Evolutionary conservation across 2,113 vertebrate species (phyloP).

Genomic region (Muscicapa adusta): DNA sequence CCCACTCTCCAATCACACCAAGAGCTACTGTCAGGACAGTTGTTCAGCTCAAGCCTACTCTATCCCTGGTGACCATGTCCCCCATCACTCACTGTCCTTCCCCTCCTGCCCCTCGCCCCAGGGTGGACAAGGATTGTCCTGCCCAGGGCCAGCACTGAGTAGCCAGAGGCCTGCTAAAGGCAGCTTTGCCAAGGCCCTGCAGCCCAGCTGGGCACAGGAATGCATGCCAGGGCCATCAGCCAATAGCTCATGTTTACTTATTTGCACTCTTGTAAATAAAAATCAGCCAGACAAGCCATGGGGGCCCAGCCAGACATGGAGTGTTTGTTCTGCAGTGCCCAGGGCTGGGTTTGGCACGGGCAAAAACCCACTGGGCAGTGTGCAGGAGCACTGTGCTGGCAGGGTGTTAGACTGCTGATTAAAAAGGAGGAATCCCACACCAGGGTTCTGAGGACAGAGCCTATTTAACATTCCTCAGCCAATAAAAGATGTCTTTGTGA

Average conservation of each 20-base stretch:
- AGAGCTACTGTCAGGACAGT: accelerated
- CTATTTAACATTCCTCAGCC: neutral
- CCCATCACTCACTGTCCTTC: neutral
- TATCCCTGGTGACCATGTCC: neutral
- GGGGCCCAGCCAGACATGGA: neutral
- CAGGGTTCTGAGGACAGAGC: neutral
- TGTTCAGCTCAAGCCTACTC: neutral
- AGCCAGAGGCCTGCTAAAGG: neutral
- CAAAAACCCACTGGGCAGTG: neutral
- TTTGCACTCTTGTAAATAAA: slow-evolving; percentile 7
- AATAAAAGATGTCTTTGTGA: neutral
- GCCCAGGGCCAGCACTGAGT: neutral
- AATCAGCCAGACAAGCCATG: neutral
- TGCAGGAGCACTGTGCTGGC: neutral
- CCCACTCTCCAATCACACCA: accelerated
- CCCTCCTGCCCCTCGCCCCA: accelerated
- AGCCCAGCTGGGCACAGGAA: neutral
- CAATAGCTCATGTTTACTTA: neutral
- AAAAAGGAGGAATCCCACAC: neutral
- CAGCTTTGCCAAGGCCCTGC: neutral
- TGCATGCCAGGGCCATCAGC: neutral
- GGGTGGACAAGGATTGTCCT: neutral
- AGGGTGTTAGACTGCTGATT: neutral
- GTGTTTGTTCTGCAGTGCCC: neutral
- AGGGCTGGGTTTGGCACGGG: neutral